These are phyloP conservation scores for Monochamus alternatus DNA, from an alignment of 2,888 invertebrate genomes.

Conservation along the genomic window DNA sequence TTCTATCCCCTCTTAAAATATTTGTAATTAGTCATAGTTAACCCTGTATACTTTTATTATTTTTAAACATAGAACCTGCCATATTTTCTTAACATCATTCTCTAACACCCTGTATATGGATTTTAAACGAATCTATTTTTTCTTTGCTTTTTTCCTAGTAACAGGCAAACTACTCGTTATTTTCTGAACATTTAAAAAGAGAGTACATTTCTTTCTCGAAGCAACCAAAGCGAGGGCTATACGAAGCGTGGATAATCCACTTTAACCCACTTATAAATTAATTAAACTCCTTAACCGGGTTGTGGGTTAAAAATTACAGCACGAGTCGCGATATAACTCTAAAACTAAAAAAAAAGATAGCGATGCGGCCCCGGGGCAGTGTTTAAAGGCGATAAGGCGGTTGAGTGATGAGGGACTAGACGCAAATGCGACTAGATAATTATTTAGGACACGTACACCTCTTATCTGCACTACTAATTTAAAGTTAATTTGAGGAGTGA, in stretches of 20 bases:
- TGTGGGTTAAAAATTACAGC: neutral
- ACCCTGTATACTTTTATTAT: no score
- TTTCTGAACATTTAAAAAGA: neutral
- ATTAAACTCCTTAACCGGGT: neutral
- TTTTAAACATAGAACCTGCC: no score
- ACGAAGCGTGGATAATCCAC: neutral
- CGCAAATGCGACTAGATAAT: slow-evolving; percentile 6
- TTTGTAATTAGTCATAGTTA: no score
- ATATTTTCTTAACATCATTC: no score
- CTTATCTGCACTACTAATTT: slow-evolving; percentile 11
- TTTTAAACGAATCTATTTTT: no score
- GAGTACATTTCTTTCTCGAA: neutral
- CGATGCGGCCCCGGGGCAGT: neutral
- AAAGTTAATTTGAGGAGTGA: slow-evolving; percentile 9
- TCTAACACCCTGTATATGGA: no score
- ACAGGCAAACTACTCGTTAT: neutral
- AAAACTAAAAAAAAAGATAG: neutral
- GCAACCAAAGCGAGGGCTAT: neutral
- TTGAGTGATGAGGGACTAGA: slow-evolving; percentile 5
- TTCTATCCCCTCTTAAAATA: no score
- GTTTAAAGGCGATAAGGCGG: neutral
- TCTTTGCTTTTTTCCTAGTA: no score
- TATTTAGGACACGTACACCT: slow-evolving; percentile 6
- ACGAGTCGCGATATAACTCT: neutral
- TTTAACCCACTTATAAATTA: slow-evolving; percentile 1